phyloP scores from a whole-genome alignment of 2,113 vertebrate genomes.

The Opisthocomus hoazin region DNA sequence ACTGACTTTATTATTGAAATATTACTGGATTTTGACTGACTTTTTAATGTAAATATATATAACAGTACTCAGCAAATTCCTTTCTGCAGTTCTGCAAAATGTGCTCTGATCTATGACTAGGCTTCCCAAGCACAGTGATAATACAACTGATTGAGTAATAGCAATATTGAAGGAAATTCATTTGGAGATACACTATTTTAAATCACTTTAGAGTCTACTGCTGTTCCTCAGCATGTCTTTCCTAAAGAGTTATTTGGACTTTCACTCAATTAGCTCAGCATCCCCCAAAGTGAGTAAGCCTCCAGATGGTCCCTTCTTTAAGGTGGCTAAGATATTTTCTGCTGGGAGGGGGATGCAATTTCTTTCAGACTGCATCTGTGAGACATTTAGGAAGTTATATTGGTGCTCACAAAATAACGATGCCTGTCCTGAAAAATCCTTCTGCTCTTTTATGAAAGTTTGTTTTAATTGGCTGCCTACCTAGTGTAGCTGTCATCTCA shows the following conservation, averaged over 20 bases:
- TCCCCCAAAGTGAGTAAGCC: constrained; percentile 6
- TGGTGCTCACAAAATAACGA: constrained; percentile 26
- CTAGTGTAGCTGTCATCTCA: constrained; percentile 22
- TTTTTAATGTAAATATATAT: background rate
- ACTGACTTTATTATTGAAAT: background rate
- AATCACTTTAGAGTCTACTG: background rate
- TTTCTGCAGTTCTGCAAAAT: background rate
- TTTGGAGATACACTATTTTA: background rate
- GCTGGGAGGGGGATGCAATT: constrained; percentile 1
- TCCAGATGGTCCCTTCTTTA: constrained; percentile 58
- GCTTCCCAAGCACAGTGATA: background rate
- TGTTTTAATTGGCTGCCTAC: constrained; percentile 46
- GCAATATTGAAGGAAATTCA: background rate
- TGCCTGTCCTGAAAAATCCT: constrained; percentile 49
- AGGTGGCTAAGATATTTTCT: constrained; percentile 49
- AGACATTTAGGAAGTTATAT: constrained; percentile 63
- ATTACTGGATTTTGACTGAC: background rate
- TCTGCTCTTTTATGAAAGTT: constrained; percentile 32
- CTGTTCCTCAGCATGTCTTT: background rate
- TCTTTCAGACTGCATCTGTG: constrained; percentile 56
- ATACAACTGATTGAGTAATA: background rate
- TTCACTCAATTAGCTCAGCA: constrained; percentile 47
- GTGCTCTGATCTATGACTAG: background rate
- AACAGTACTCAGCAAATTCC: background rate
- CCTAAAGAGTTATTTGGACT: constrained; percentile 31